Base-by-base conservation (phyloP, 2,888 invertebrate species). In the Polydrusus tereticollis region DNA sequence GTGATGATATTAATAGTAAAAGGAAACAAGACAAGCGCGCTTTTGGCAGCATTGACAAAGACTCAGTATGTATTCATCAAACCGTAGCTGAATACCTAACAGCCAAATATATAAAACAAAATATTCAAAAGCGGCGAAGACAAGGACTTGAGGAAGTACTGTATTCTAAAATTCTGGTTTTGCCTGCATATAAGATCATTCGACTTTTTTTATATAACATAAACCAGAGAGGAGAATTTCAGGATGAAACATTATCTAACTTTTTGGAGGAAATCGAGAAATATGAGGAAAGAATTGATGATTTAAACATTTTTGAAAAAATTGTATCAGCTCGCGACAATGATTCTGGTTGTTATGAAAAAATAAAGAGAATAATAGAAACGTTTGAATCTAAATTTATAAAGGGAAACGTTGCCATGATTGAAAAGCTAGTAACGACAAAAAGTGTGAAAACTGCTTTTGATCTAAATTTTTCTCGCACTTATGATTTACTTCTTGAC, bases 261-360 rank as follows among this genome's bases (percentile, higher is more conserved):
- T 6, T 59, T 12, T 41, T 59, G n/a, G 14, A 59, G 1, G 8
- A 1, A 12, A n/a, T 23, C 14, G 21, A 41, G 14, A 7, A 12
- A 20, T 59, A 41, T 23, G 59, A 59, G 2, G 14, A 38, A 23
- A 21, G 20, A 41, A 43, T 23, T 59, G 59, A 41, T 14, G 23
- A 41, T 14, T 33, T 33, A 23, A 59, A 59, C 26, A 59, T 59
- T 36, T 41, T 59, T 16, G 59, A 59, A 41, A 59, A 59, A 41
- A 43, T 59, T 23, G 14, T 59, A n/a, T 14, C 23, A 1, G 23
- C 4, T 21, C 21, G 8, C 0, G 7, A 26, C 6, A 29, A 8
- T 8, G 52, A 52, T 52, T 7, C 7, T 0, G 7, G 7, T 29
- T 29, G 10, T 21, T 18, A 16, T 29, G n/a, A 8, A 1, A 16